A percentile compares a stretch with the other conserved stretches of the same genome.
phyloP scores from a whole-genome alignment of 2,888 invertebrate genomes.

The Iphiclides podalirius region DNA sequence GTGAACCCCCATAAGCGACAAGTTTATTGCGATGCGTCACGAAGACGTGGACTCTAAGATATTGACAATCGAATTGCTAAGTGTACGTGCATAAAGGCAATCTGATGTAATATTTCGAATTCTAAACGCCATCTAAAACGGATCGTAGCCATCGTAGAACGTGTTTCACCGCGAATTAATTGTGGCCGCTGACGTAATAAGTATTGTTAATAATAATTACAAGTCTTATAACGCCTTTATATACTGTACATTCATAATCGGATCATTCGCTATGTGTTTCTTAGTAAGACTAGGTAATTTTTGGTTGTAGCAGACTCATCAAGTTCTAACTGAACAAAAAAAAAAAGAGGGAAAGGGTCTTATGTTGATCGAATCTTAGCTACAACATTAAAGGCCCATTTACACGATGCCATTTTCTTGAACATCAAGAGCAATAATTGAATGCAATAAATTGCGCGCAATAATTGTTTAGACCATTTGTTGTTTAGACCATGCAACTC shows the following conservation, averaged over 20 bases:
- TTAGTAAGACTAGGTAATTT: no score
- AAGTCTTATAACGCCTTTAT: background rate
- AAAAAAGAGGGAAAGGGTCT: no score
- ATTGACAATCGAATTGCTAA: background rate
- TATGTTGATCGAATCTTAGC: no score
- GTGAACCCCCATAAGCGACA: background rate
- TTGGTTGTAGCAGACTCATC: no score
- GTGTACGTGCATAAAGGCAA: background rate
- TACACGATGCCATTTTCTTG: no score
- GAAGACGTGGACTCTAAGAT: background rate
- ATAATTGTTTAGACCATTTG: no score
- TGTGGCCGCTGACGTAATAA: constrained; percentile 3
- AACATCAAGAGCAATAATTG: no score
- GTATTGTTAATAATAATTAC: background rate
- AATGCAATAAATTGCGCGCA: no score
- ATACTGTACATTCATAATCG: background rate
- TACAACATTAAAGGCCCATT: no score
- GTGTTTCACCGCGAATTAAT: constrained; percentile 9
- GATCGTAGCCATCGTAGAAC: constrained; percentile 1
- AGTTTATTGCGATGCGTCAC: constrained; percentile 1
- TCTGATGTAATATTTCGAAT: background rate
- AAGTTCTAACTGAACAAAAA: no score
- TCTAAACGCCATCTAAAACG: background rate
- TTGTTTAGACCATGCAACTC: no score
- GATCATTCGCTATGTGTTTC: no score